These are phyloP conservation scores for Vulpes vulpes DNA, from an alignment of 2,113 vertebrate genomes.

Conservation along the genomic window DNA sequence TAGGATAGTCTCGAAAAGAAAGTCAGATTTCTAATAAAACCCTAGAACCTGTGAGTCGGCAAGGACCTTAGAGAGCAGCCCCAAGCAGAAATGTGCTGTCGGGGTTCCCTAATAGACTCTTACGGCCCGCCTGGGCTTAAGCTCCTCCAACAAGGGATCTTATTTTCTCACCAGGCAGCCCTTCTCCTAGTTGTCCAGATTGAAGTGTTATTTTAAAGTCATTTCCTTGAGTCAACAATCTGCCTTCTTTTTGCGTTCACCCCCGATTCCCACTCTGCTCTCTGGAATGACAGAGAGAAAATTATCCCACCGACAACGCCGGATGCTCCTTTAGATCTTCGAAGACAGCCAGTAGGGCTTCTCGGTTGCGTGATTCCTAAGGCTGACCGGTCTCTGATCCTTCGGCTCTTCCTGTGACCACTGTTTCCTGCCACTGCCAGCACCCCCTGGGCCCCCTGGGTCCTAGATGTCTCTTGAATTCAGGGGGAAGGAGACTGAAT, in stretches of 20 bases:
- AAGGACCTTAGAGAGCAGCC: conserved; percentile 35
- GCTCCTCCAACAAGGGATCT: background rate
- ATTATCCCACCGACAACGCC: conserved; percentile 15
- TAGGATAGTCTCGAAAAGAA: conserved; percentile 64
- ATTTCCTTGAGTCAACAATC: conserved; percentile 44
- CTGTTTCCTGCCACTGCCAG: background rate
- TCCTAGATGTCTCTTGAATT: background rate
- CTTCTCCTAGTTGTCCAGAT: conserved; percentile 45
- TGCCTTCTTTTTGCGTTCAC: conserved; percentile 51
- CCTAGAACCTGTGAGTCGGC: conserved; percentile 1
- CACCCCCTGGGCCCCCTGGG: background rate
- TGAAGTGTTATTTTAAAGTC: conserved; percentile 59
- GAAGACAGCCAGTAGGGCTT: conserved; percentile 46
- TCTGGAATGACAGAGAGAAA: conserved; percentile 56
- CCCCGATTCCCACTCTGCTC: conserved; percentile 11
- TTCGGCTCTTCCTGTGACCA: conserved; percentile 28
- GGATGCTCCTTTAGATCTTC: conserved; percentile 35
- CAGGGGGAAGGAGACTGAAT: background rate
- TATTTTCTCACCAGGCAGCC: conserved; percentile 44
- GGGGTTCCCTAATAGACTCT: background rate
- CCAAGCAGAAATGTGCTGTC: background rate
- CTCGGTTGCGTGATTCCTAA: background rate
- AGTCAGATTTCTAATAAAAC: conserved; percentile 71
- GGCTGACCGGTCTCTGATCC: conserved; percentile 14
- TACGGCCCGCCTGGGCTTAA: conserved; percentile 1